These are phyloP conservation scores for Cylindroiulus punctatus DNA, from an alignment of 2,888 invertebrate genomes.

Conservation along the genomic window DNA sequence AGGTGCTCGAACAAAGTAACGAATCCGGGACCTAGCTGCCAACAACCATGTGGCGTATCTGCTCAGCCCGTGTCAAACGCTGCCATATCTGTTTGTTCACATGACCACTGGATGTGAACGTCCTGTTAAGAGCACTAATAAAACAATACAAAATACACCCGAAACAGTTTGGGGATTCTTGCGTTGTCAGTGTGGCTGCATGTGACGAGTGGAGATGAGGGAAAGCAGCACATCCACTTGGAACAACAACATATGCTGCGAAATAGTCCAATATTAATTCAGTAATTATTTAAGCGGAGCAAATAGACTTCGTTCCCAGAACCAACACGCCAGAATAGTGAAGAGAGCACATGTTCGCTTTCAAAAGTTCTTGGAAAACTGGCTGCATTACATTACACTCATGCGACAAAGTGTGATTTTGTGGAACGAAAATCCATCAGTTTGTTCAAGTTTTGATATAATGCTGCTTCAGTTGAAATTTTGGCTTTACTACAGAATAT, in stretches of 20 bases:
- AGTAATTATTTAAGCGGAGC: conserved; percentile 23
- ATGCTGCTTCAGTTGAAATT: too few species aligned
- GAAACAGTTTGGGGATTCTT: not conserved
- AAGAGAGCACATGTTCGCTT: not conserved
- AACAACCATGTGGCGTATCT: not conserved
- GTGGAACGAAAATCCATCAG: too few species aligned
- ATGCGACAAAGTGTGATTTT: too few species aligned
- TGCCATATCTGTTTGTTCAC: conserved; percentile 16
- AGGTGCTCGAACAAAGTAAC: too few species aligned
- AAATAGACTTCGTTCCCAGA: not conserved
- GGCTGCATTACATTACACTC: too few species aligned
- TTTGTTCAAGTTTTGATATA: too few species aligned
- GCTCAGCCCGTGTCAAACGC: not conserved
- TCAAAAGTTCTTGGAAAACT: not conserved
- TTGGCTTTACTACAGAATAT: too few species aligned
- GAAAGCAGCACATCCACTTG: not conserved
- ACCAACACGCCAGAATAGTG: not conserved
- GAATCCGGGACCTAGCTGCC: too few species aligned
- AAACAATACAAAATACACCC: not conserved
- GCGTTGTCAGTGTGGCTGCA: not conserved
- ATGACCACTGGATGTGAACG: not conserved
- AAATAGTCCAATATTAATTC: conserved; percentile 7
- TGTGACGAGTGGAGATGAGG: not conserved
- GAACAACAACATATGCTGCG: not conserved
- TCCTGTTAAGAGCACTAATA: conserved; percentile 7